Conservation (phyloP, 2,797 vertebrate genomes). For the Melanotaenia trifasciata region DNA sequence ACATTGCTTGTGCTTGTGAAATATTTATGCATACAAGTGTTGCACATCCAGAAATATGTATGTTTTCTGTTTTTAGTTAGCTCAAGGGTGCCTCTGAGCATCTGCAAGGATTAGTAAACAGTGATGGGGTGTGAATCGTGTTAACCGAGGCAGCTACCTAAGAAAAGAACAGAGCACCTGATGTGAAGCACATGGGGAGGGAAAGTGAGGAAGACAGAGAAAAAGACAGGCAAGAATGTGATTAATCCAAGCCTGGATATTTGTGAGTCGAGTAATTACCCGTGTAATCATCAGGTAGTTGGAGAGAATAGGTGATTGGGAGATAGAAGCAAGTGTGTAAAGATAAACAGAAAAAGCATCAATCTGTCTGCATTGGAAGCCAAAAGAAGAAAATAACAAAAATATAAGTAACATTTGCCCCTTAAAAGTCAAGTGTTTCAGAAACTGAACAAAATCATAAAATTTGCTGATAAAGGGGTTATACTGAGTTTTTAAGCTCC, state of each 20-base stretch:
- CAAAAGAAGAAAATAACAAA: conserved; percentile 5
- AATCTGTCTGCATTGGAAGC: conserved; percentile 6
- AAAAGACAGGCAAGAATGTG: conserved; percentile 58
- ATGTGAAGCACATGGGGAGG: conserved; percentile 31
- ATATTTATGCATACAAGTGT: not conserved
- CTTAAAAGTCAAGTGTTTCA: not conserved
- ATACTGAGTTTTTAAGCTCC: not conserved
- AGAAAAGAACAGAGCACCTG: conserved; percentile 57
- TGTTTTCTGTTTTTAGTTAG: conserved; percentile 15
- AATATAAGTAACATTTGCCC: not conserved
- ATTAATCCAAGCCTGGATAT: conserved; percentile 69
- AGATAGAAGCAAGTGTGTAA: conserved; percentile 24
- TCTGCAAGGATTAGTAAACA: conserved; percentile 37
- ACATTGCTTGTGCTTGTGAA: conserved; percentile 3
- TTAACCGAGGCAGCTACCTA: conserved; percentile 30
- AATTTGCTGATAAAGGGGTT: not conserved
- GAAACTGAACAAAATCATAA: not conserved
- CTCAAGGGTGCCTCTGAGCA: conserved; percentile 28
- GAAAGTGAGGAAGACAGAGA: not conserved
- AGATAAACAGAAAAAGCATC: conserved; percentile 1
- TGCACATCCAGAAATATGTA: not conserved
- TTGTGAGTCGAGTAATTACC: conserved; percentile 72
- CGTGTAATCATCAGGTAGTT: conserved; percentile 75
- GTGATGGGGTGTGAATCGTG: conserved; percentile 16
- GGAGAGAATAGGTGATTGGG: conserved; percentile 39